phyloP scores from a whole-genome alignment of 2,113 vertebrate species.

The Urocitellus parryii region DNA sequence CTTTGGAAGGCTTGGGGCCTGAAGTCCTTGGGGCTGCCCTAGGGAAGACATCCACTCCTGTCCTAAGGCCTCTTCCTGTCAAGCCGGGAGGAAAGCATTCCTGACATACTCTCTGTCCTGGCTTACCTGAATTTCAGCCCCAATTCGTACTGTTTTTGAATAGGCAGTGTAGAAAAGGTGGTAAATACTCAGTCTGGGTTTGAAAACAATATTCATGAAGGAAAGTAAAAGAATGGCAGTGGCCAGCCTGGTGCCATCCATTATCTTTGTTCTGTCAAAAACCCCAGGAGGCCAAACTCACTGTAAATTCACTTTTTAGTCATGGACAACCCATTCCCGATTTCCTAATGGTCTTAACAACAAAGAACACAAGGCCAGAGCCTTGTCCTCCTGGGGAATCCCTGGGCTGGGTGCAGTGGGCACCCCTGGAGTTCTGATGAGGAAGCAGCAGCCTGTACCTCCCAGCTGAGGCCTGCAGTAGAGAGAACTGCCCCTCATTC shows the following conservation, averaged over 20 bases:
- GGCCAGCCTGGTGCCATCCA: conserved; percentile 13
- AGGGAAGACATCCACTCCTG: neutral
- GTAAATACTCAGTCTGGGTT: conserved; percentile 46
- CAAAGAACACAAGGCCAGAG: neutral
- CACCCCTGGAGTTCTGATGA: too few relatives aligned
- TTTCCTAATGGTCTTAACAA: neutral
- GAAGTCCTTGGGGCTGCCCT: too few relatives aligned
- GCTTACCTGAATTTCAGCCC: neutral
- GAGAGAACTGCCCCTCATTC: neutral
- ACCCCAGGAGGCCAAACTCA: neutral
- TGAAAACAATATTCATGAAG: conserved; percentile 46
- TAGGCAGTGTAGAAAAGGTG: neutral
- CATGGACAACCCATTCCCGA: neutral
- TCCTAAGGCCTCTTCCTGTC: neutral
- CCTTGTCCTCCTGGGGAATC: neutral
- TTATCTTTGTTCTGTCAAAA: neutral
- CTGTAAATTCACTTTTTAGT: neutral
- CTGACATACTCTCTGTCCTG: neutral
- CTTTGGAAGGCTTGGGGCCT: neutral
- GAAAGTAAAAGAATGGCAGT: conserved; percentile 12
- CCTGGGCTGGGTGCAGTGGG: neutral
- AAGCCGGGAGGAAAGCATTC: neutral
- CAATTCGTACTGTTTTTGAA: neutral
- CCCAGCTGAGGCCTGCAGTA: too few relatives aligned
- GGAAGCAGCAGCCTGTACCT: too few relatives aligned